phyloP scores from a whole-genome alignment of 2,797 vertebrate species.

The Eulemur coronatus region DNA sequence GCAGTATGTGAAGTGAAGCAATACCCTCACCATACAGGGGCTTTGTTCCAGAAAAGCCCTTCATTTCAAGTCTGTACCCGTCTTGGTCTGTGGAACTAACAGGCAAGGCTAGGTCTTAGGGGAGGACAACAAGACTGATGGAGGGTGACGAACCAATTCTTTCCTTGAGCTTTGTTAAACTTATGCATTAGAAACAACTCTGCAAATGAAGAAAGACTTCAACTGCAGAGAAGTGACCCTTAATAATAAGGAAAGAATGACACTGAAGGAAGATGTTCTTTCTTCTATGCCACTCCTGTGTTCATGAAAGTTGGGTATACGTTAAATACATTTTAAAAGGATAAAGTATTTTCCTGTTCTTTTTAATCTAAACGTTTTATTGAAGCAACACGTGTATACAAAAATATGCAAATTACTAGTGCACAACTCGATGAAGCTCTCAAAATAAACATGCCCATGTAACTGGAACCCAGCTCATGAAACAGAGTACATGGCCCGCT shows the following conservation, averaged over 20 bases:
- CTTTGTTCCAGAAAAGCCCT: neutral
- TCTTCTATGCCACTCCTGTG: neutral
- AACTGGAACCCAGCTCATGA: neutral
- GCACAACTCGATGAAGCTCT: neutral
- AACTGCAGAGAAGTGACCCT: neutral
- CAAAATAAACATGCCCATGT: neutral
- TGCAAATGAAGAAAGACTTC: neutral
- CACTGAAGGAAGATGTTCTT: neutral
- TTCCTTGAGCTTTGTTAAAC: neutral
- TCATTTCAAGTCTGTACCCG: neutral
- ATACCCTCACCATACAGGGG: neutral
- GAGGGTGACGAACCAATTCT: neutral
- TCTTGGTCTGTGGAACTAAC: neutral
- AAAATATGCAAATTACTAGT: neutral
- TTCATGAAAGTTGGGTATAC: neutral
- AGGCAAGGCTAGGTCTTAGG: neutral
- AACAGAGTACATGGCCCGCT: neutral
- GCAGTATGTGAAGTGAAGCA: neutral
- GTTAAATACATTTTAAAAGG: neutral
- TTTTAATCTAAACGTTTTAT: neutral
- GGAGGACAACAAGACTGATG: neutral
- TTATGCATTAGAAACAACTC: neutral
- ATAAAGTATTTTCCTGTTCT: neutral
- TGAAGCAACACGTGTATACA: neutral
- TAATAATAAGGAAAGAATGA: neutral